phyloP scores from a whole-genome alignment of 2,888 invertebrate species.

The Cephus sareptanus region DNA sequence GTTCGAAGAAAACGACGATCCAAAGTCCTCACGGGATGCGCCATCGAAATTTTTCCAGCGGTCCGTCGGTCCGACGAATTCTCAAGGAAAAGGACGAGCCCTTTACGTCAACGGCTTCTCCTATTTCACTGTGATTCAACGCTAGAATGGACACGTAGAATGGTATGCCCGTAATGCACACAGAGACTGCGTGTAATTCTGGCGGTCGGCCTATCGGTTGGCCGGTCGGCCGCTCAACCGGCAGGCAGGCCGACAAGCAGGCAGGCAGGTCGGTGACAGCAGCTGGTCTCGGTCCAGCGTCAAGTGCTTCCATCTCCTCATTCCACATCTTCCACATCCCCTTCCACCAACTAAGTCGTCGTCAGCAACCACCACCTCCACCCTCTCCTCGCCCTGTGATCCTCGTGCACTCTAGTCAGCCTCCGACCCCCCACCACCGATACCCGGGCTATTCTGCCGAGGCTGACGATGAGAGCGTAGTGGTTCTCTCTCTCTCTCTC shows the following conservation, averaged over 20 bases:
- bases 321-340: conserved; percentile 22
- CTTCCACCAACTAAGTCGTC: not conserved
- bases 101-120: not conserved
- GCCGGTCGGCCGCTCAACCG: conserved; percentile 8
- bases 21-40: not conserved
- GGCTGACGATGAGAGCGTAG: not conserved
- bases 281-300: conserved; percentile 51
- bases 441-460: not conserved
- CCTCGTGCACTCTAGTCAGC: conserved; percentile 15
- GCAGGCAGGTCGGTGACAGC: conserved; percentile 46
- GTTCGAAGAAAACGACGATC: not conserved
- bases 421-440: not conserved
- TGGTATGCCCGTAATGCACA: conserved; percentile 16
- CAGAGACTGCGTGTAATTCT: conserved; percentile 29
- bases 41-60: not conserved
- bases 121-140: conserved; percentile 4
- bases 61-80: not conserved
- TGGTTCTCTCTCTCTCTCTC: not conserved
- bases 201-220: conserved; percentile 17
- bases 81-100: not conserved
- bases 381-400: conserved; percentile 20
- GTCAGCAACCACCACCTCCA: not conserved
- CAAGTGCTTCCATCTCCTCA: conserved; percentile 20
- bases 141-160: conserved; percentile 5
- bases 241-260: conserved; percentile 20